Conservation (phyloP, 1,140 invertebrate species). For the Drosophila pruinosa region DNA sequence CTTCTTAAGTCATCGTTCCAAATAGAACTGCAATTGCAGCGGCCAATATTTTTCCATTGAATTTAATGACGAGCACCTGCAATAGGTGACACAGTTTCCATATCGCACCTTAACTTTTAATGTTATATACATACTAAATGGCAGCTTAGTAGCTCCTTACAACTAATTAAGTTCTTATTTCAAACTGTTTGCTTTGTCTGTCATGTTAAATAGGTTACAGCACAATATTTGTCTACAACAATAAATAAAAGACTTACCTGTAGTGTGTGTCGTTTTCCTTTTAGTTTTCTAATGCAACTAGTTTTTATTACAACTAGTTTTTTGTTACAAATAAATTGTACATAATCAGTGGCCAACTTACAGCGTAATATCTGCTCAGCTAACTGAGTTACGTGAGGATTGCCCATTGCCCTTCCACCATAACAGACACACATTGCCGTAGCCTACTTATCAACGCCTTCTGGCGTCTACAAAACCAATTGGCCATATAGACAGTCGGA, state of each 20-base stretch:
- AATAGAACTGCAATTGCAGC: background rate
- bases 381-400: background rate
- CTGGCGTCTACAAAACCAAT: conserved; percentile 6
- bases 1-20: background rate
- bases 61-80: background rate
- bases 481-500: conserved; percentile 9
- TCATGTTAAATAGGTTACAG: too few species aligned
- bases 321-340: background rate
- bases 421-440: conserved; percentile 35
- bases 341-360: background rate
- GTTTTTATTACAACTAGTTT: background rate
- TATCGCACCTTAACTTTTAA: too few species aligned
- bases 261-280: background rate
- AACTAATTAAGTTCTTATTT: too few species aligned
- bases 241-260: background rate
- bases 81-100: too few species aligned
- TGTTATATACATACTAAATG: too few species aligned
- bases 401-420: background rate
- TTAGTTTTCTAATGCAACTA: background rate
- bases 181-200: background rate
- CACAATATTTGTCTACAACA: too few species aligned
- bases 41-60: background rate
- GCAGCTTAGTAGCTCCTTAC: too few species aligned
- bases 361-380: background rate
- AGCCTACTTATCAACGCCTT: conserved; percentile 61